These are phyloP conservation scores for Myiozetetes cayanensis DNA, from an alignment of 2,113 vertebrate genomes.

Conservation along the genomic window DNA sequence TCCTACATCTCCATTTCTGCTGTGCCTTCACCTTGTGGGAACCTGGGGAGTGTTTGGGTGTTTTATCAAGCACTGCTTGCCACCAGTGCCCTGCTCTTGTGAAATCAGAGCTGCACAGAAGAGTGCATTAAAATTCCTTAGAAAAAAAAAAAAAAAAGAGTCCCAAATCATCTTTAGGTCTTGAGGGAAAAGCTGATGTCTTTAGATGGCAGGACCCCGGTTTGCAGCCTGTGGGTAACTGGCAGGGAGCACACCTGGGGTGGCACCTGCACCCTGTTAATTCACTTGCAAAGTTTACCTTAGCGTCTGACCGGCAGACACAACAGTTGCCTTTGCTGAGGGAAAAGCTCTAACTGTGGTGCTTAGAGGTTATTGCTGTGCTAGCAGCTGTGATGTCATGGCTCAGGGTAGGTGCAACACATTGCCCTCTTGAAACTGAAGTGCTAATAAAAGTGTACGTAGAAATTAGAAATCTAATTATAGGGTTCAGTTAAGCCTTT, in stretches of 20 bases:
- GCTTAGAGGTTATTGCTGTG: not conserved
- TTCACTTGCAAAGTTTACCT: not conserved
- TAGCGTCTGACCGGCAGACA: not conserved
- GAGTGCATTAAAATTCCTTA: not conserved
- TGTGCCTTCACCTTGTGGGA: not conserved
- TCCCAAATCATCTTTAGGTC: not conserved
- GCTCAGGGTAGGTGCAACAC: not conserved
- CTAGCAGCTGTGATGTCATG: not conserved
- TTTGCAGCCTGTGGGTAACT: not conserved
- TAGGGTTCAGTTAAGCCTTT: not conserved
- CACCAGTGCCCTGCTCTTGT: not conserved
- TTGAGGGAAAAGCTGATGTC: not conserved
- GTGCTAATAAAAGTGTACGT: not conserved
- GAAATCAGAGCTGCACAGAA: not conserved
- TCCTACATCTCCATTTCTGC: not conserved
- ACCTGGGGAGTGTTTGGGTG: not conserved
- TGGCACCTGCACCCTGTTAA: not conserved
- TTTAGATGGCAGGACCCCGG: not conserved
- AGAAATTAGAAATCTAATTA: not conserved
- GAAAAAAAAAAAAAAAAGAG: not conserved
- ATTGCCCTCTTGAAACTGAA: not conserved
- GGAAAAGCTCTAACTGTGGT: not conserved
- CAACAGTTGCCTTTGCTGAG: not conserved
- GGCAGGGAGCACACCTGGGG: not conserved
- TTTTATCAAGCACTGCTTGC: not conserved